These are phyloP conservation scores for Lasioglossum malachurum DNA, from an alignment of 2,888 invertebrate genomes.

Conservation along the genomic window DNA sequence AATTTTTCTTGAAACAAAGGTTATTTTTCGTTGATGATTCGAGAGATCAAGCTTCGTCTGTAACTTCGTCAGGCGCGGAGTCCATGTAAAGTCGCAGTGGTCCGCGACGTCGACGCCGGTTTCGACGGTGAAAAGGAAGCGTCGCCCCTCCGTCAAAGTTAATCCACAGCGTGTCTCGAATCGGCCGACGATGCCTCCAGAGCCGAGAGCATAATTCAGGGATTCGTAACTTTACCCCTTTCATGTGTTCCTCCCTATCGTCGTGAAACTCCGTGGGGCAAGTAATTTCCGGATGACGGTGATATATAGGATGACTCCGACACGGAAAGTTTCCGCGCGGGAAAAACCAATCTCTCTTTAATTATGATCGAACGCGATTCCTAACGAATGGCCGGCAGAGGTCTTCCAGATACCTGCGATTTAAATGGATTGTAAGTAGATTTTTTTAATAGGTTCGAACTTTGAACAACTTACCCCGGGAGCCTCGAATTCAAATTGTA, in stretches of 20 bases:
- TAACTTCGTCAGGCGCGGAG: constrained; percentile 49
- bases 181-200: constrained; percentile 62
- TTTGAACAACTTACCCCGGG: neutral
- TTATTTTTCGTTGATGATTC: neutral
- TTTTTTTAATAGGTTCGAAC: constrained; percentile 3
- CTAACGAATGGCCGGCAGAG: constrained; percentile 34
- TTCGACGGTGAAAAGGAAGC: constrained; percentile 57
- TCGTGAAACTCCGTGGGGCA: constrained; percentile 64
- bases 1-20: neutral
- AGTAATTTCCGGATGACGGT: constrained; percentile 72
- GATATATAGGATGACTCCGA: constrained; percentile 67
- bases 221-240: constrained; percentile 73
- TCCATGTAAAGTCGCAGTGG: constrained; percentile 24
- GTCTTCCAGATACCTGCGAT: neutral
- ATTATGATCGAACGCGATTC: constrained; percentile 60
- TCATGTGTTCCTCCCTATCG: constrained; percentile 65
- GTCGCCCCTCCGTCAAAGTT: constrained; percentile 61
- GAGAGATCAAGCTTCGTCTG: neutral
- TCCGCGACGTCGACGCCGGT: constrained; percentile 39
- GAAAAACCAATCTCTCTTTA: constrained; percentile 61
- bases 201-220: constrained; percentile 67
- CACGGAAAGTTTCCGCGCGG: constrained; percentile 60
- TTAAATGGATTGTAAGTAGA: constrained; percentile 32
- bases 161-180: constrained; percentile 61
- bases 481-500: neutral